Percentiles rank a stretch among this genome's conserved stretches.
Conservation (phyloP, 2,113 vertebrate genomes). For the Ranitomeya variabilis region DNA sequence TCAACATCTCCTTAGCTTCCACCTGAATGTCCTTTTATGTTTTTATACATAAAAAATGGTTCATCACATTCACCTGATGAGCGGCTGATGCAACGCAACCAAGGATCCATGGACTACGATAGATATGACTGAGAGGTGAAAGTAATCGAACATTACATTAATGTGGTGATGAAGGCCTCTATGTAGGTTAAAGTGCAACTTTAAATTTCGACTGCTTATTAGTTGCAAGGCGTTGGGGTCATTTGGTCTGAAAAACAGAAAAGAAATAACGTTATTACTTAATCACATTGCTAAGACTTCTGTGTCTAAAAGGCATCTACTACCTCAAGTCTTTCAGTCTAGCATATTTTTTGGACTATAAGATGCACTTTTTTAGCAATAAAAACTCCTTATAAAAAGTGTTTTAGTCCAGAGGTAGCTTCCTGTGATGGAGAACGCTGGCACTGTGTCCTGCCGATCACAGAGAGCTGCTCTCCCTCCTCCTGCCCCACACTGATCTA, state of each 20-base stretch:
- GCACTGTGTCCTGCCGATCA: too few relatives aligned
- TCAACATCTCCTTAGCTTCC: neutral
- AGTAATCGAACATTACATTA: constrained; percentile 99
- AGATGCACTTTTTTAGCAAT: too few relatives aligned
- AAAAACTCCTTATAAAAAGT: too few relatives aligned
- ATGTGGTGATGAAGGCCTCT: constrained; percentile 95
- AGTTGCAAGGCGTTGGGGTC: constrained; percentile 89
- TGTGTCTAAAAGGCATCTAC: too few relatives aligned
- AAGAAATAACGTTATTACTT: constrained; percentile 1
- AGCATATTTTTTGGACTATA: too few relatives aligned
- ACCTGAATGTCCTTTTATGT: neutral
- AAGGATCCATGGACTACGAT: constrained; percentile 91
- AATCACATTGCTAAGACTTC: neutral
- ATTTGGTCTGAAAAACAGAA: constrained; percentile 77
- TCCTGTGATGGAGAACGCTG: too few relatives aligned
- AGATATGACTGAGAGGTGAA: constrained; percentile 95
- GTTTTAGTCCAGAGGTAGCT: too few relatives aligned
- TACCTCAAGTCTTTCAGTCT: too few relatives aligned
- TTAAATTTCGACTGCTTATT: constrained; percentile 93
- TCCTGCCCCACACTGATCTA: too few relatives aligned
- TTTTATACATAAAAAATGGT: constrained; percentile 10
- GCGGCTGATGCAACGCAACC: constrained; percentile 95
- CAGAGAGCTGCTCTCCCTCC: too few relatives aligned
- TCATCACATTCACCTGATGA: constrained; percentile 84
- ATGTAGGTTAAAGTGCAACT: constrained; percentile 94